phyloP scores from a whole-genome alignment of 2,888 invertebrate genomes.

The Zeuzera pyrina region DNA sequence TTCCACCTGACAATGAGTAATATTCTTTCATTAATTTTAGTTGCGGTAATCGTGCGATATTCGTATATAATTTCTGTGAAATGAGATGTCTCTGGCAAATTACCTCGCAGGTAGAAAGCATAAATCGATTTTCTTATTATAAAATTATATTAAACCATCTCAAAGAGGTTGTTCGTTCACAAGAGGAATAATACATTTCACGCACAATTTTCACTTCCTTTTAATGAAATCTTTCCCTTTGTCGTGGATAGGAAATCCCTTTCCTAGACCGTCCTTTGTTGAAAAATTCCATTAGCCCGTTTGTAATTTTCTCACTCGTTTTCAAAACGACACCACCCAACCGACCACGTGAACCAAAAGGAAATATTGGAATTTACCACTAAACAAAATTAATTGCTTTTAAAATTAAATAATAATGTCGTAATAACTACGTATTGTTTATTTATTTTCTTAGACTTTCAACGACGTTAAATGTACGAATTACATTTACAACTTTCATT shows the following conservation, averaged over 20 bases:
- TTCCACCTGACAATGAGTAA: too few species aligned
- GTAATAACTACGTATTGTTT: too few species aligned
- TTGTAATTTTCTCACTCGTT: too few species aligned
- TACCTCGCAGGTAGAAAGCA: constrained; percentile 16
- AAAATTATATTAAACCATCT: constrained; percentile 20
- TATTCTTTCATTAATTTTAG: too few species aligned
- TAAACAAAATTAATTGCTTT: too few species aligned
- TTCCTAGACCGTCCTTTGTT: not conserved
- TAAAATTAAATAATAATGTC: too few species aligned
- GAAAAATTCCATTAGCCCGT: not conserved
- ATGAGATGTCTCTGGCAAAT: constrained; percentile 16
- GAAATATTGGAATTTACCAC: too few species aligned
- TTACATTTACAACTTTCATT: too few species aligned
- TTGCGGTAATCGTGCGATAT: constrained; percentile 1
- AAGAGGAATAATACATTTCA: constrained; percentile 17
- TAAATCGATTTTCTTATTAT: constrained; percentile 24
- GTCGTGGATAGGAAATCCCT: constrained; percentile 1
- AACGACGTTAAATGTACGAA: too few species aligned
- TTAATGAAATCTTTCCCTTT: constrained; percentile 5
- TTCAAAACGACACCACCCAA: too few species aligned
- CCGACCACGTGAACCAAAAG: too few species aligned
- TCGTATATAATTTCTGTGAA: constrained; percentile 2
- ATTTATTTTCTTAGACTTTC: too few species aligned
- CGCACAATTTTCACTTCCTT: constrained; percentile 17
- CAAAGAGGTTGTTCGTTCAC: constrained; percentile 15